Evolutionary conservation across 2,113 vertebrate genomes (phyloP).

Genomic region (Phocoena sinus): DNA sequence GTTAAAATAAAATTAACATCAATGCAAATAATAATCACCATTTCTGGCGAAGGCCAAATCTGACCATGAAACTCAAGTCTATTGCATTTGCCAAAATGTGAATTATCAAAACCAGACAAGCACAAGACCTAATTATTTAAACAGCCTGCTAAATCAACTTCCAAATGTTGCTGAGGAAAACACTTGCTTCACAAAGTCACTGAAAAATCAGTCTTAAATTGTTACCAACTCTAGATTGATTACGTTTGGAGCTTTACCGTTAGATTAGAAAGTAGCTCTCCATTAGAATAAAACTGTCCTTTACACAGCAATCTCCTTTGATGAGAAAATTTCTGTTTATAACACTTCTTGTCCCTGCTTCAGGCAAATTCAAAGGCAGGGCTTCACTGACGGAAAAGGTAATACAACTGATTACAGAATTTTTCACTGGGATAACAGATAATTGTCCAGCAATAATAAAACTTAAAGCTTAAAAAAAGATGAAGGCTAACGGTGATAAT

Average conservation of each 20-base stretch:
- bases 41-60: background rate
- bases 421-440: slow-evolving; percentile 14
- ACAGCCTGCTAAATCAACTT: background rate
- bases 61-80: slow-evolving; percentile 15
- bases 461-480: background rate
- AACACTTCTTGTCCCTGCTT: background rate
- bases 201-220: background rate
- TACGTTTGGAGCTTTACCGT: background rate
- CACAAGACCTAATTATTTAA: background rate
- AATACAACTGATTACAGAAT: background rate
- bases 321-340: background rate
- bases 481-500: background rate
- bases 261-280: background rate
- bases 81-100: background rate
- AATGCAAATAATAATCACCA: background rate
- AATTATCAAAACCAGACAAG: background rate
- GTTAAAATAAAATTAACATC: background rate
- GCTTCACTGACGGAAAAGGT: background rate
- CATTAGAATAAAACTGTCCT: background rate
- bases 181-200: background rate
- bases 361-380: background rate
- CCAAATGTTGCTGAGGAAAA: background rate
- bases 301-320: background rate
- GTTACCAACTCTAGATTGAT: background rate
- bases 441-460: background rate